Evolutionary conservation across 2,797 vertebrate species (phyloP).

Genomic region (Cuculus canorus): DNA sequence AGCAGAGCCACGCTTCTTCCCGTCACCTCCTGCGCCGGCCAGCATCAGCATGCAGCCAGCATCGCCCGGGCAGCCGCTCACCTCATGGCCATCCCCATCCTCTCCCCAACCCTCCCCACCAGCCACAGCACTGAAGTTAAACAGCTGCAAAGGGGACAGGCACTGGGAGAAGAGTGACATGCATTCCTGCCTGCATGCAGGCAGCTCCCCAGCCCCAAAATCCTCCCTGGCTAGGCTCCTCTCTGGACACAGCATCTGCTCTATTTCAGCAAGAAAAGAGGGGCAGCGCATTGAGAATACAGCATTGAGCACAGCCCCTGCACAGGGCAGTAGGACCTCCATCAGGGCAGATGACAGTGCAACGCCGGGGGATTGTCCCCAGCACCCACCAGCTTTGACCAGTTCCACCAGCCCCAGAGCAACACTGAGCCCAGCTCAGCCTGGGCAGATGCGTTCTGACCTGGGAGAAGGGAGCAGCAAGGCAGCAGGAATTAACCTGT

Average conservation of each 20-base stretch:
- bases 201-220: neutral
- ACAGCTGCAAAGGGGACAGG: neutral
- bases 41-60: constrained; percentile 32
- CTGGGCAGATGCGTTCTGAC: rapidly evolving
- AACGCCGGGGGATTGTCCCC: rapidly evolving
- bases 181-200: neutral
- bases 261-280: rapidly evolving
- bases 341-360: rapidly evolving
- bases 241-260: rapidly evolving
- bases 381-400: rapidly evolving
- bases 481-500: neutral
- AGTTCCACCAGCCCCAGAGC: neutral
- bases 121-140: neutral
- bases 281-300: too few relatives aligned
- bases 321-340: rapidly evolving
- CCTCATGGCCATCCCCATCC: neutral
- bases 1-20: neutral
- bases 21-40: neutral
- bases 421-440: neutral
- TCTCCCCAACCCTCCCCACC: neutral
- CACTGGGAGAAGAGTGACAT: neutral
- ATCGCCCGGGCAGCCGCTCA: neutral
- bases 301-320: too few relatives aligned
- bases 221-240: neutral
- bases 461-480: neutral